phyloP scores from a whole-genome alignment of 2,888 invertebrate genomes.

The Cryptophagus acutangulus region DNA sequence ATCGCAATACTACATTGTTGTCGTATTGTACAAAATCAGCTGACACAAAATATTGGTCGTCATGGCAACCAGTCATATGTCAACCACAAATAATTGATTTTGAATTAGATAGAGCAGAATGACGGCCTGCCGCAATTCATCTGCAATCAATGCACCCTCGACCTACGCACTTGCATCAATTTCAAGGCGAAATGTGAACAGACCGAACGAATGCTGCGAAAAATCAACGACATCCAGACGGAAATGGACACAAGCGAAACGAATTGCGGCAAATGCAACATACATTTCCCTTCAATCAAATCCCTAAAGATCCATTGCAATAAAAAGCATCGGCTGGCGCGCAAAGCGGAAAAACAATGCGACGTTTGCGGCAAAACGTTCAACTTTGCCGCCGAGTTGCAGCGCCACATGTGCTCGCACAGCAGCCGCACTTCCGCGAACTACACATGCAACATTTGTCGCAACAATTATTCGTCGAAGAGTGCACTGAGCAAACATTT shows the following conservation, averaged over 20 bases:
- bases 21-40: no score
- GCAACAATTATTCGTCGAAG: conserved; percentile 21
- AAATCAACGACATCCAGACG: conserved; percentile 5
- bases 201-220: conserved; percentile 16
- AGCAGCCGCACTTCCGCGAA: conserved; percentile 20
- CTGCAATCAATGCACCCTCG: conserved; percentile 24
- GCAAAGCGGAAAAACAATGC: conserved; percentile 20
- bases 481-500: conserved; percentile 25
- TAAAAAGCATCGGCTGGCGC: conserved; percentile 13
- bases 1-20: no score
- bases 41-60: no score
- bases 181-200: conserved; percentile 29
- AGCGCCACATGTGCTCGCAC: conserved; percentile 24
- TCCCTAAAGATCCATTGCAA: conserved; percentile 13
- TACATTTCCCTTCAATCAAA: conserved; percentile 11
- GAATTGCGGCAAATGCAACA: conserved; percentile 6
- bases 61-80: no score
- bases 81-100: no score
- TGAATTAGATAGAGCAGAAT: conserved; percentile 22
- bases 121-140: conserved; percentile 28
- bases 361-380: conserved; percentile 28
- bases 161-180: conserved; percentile 23
- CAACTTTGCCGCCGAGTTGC: conserved; percentile 22
- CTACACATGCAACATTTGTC: conserved; percentile 26
- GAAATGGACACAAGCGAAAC: background rate